phyloP scores from a whole-genome alignment of 2,113 vertebrate genomes.

The Gulo gulo region DNA sequence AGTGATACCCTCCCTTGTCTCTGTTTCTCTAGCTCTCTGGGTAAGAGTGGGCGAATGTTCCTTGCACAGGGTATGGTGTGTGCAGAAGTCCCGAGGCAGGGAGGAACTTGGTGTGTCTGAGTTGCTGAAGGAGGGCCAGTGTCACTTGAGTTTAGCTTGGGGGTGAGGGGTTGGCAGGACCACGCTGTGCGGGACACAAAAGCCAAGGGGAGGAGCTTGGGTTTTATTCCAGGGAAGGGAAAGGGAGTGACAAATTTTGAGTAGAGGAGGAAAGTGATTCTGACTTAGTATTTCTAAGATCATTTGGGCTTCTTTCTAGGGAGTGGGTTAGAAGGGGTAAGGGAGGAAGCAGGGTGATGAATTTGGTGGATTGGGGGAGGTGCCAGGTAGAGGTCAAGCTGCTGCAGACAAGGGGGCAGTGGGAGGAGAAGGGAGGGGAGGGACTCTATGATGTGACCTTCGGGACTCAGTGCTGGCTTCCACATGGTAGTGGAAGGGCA shows the following conservation, averaged over 20 bases:
- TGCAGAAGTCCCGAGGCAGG: background rate
- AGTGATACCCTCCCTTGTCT: background rate
- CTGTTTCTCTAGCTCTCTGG: background rate
- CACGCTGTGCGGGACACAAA: background rate
- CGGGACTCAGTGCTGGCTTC: background rate
- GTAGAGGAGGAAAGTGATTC: background rate
- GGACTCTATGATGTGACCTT: background rate
- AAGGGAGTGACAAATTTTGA: background rate
- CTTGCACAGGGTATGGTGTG: accelerated
- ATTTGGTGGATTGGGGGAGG: background rate
- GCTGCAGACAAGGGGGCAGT: background rate
- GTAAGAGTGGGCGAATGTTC: background rate
- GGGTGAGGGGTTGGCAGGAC: background rate
- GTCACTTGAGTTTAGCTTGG: background rate
- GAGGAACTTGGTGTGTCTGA: background rate
- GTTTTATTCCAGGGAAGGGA: background rate
- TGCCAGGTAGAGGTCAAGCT: background rate
- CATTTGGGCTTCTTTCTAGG: background rate
- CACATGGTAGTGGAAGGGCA: background rate
- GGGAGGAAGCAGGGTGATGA: background rate
- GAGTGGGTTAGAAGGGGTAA: background rate
- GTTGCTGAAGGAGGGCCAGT: background rate
- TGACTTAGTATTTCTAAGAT: background rate
- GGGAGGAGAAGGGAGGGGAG: accelerated
- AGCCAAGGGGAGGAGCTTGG: background rate